A percentile compares a stretch with the other conserved stretches of the same genome.
Conservation (phyloP, 2,888 invertebrate species). For the Alitta virens region DNA sequence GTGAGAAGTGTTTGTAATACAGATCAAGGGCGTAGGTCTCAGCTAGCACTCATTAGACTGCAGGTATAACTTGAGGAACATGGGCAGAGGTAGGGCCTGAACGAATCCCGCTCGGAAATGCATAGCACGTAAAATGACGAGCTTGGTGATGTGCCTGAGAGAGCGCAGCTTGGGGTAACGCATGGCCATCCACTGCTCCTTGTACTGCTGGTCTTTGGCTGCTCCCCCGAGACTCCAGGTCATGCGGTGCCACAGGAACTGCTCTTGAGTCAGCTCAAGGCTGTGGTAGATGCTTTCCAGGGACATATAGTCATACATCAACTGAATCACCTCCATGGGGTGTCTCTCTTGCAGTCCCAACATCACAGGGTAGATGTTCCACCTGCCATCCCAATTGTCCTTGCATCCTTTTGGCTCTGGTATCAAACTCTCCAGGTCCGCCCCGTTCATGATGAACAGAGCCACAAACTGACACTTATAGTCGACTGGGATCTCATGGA, state of each 20-base stretch:
- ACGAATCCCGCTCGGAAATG: not conserved
- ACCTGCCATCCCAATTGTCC: conserved; percentile 10
- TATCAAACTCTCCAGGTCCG: conserved; percentile 10
- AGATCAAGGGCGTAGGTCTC: too few relatives aligned
- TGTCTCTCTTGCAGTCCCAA: conserved; percentile 9
- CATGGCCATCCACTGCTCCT: conserved; percentile 5
- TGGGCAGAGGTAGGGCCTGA: not conserved
- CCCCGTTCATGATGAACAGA: conserved; percentile 14
- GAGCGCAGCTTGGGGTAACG: not conserved
- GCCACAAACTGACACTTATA: conserved; percentile 1
- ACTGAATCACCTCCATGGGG: conserved; percentile 9
- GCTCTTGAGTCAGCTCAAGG: conserved; percentile 3
- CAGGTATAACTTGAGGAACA: not conserved
- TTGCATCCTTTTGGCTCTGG: conserved; percentile 14
- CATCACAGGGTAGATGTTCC: conserved; percentile 16
- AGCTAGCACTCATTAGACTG: not conserved
- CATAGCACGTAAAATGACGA: conserved; percentile 2
- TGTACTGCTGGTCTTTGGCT: conserved; percentile 4
- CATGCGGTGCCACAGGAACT: conserved; percentile 17
- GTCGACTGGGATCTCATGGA: conserved; percentile 7
- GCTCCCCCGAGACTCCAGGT: conserved; percentile 10
- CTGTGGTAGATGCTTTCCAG: conserved; percentile 6
- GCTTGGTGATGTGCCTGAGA: conserved; percentile 10
- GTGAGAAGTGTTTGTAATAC: too few relatives aligned
- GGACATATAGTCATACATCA: conserved; percentile 17